A percentile compares a stretch with the other conserved stretches of the same genome.
Conservation (phyloP, 2,888 invertebrate species). For the Brachylomia viminalis region DNA sequence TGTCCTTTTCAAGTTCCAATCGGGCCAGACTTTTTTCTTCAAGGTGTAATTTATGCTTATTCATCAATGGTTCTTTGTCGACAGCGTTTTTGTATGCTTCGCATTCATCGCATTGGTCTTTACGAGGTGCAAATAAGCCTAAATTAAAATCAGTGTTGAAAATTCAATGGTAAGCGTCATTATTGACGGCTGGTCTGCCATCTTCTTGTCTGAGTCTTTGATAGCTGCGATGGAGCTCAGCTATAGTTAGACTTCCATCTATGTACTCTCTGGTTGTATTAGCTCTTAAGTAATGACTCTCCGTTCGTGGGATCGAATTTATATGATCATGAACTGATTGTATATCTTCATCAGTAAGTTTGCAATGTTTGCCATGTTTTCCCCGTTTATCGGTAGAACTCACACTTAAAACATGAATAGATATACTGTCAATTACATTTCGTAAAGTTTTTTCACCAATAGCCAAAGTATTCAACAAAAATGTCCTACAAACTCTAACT, state of each 20-base stretch:
- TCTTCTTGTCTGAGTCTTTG: constrained; percentile 17
- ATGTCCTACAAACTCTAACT: constrained; percentile 58
- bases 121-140: constrained; percentile 54
- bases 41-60: constrained; percentile 46
- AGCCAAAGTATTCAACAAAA: constrained; percentile 59
- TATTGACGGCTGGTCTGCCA: constrained; percentile 50
- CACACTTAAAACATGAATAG: neutral
- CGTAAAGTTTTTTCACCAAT: constrained; percentile 61
- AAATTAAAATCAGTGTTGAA: constrained; percentile 55
- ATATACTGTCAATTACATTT: constrained; percentile 54
- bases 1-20: constrained; percentile 41
- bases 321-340: constrained; percentile 60
- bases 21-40: constrained; percentile 51
- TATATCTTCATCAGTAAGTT: constrained; percentile 49
- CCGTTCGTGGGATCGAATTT: constrained; percentile 61
- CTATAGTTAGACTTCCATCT: constrained; percentile 62
- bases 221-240: constrained; percentile 57
- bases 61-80: constrained; percentile 53
- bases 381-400: constrained; percentile 58
- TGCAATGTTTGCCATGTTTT: constrained; percentile 51
- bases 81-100: constrained; percentile 58
- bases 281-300: constrained; percentile 62
- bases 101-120: constrained; percentile 64
- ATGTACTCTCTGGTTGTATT: constrained; percentile 58
- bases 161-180: constrained; percentile 57